Evolutionary conservation across 1,140 invertebrate species (phyloP), one percentile per base, ranked within the genome.

Genomic region (Megathymus violae): DNA sequence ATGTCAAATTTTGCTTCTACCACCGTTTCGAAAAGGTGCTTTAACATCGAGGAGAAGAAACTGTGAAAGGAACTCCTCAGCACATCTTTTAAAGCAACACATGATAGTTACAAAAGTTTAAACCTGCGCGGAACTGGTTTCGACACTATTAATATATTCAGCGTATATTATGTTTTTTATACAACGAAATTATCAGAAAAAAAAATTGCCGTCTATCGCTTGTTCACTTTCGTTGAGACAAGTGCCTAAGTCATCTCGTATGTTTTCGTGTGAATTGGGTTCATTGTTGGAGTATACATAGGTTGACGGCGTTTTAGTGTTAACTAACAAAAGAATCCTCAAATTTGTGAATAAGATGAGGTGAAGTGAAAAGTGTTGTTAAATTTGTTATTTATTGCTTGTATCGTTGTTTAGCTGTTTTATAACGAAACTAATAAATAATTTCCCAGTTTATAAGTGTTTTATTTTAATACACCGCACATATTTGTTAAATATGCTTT

Each of bases 361-460:
- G 69, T 76, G 63, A 75, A 75, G 71, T 64, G 71, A 79, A 77
- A 63, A 79, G 78, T 74, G 78, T 83, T 80, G 73, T 80, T 76
- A 54, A 79, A 81, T 81, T 82, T 83, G 82, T 85, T 83, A 85
- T 83, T 85, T 85, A 85, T 82, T 83, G 80, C 82, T 83, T 85
- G 74, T 83, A 79, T 62, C 59, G 77, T 82, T 82, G 44, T 72
- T 82, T 85, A 82, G 77, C 77, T 76, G 77, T 85, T 85, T 85
- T 85, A 73, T 81, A 85, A 71, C 63, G 70, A 62, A 82, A 81
- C 76, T 82, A 83, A 83, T 81, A 83, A 82, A 82, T 74, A 79
- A 80, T 69, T 76, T 65, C 66, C 71, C 74, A 80, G 69, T 76
- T 76, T 62, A 60, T 47, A 62, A 43, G 72, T 73, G 68, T 78